Evolutionary conservation across 2,113 vertebrate species (phyloP).

Genomic region (Saguinus imperator): DNA sequence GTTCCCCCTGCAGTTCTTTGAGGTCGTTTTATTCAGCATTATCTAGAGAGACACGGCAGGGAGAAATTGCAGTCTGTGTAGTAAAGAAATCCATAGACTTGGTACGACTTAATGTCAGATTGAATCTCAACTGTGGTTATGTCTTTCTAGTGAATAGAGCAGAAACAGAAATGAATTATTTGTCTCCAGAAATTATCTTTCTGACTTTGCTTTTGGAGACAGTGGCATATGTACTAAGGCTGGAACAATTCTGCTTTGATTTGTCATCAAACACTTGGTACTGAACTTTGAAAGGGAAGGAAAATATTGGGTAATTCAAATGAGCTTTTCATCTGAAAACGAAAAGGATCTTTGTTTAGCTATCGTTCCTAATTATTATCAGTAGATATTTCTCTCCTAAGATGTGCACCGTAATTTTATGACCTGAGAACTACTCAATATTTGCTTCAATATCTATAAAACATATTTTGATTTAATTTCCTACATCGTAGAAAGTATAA

Average conservation of each 20-base stretch:
- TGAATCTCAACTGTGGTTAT: constrained; percentile 37
- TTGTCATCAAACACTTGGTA: constrained; percentile 59
- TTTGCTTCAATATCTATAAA: neutral
- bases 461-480: constrained; percentile 13
- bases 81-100: constrained; percentile 1
- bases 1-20: neutral
- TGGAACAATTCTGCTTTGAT: constrained; percentile 57
- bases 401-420: neutral
- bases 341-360: neutral
- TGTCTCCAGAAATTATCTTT: constrained; percentile 62
- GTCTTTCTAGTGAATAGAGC: constrained; percentile 55
- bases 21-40: neutral
- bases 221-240: constrained; percentile 23
- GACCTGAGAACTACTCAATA: neutral
- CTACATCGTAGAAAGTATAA: neutral
- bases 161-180: constrained; percentile 60
- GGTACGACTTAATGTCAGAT: constrained; percentile 1
- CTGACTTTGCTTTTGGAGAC: constrained; percentile 56
- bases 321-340: constrained; percentile 24
- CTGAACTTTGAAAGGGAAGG: constrained; percentile 56
- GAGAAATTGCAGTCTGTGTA: constrained; percentile 31
- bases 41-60: neutral
- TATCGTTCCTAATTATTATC: constrained; percentile 51
- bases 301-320: constrained; percentile 58
- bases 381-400: neutral